Evolutionary conservation across 2,888 invertebrate genomes (phyloP), one percentile per base, ranked within the genome.

Genomic region (Drosophila flavopinicola): DNA sequence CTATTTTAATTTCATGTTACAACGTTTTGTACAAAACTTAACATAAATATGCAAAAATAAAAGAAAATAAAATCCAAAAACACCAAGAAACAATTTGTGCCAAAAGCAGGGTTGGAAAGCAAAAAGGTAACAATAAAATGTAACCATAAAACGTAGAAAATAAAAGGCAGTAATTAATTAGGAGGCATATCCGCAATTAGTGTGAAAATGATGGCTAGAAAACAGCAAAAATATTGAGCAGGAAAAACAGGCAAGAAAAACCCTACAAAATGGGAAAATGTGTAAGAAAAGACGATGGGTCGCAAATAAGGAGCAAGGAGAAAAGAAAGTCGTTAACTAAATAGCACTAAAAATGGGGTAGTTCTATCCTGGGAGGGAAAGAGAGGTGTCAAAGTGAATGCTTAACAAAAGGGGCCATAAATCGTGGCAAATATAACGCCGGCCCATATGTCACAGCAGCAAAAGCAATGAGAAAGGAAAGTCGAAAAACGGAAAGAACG

Each of bases 161-260:
- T 30, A 35, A 70, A 53, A 56, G 54, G 66, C 57, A 54, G 66
- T 58, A 75, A 75, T 76, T 87, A 87, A 85, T 79, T 85, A 79
- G 68, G 61, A 63, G 82, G 83, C 85, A 77, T 77, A 77, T 78
- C 70, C 79, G 71, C 85, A 85, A 87, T 85, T 87, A 85, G 85
- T 85, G 87, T 85, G 83, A 85, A 85, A 85, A 83, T 77, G 70
- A 83, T 75, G 72, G 75, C 52, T 66, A 57, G 48, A 66, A 27
- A 66, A 49, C 66, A 69, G 52, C 38, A 57, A 51, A 59, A 66
- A 54, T 57, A 63, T 69, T 70, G 51, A 56, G 65, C 47, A 44
- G 52, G 59, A 32, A 56, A 67, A 58, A 53, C 47, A 58, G 35
- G 33, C 13, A 29, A 49, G 53, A 51, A 59, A 32, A 48, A 13